A percentile compares a stretch with the other conserved stretches of the same genome.
Conservation (phyloP, 2,113 vertebrate species). For the Puffinus mauretanicus region DNA sequence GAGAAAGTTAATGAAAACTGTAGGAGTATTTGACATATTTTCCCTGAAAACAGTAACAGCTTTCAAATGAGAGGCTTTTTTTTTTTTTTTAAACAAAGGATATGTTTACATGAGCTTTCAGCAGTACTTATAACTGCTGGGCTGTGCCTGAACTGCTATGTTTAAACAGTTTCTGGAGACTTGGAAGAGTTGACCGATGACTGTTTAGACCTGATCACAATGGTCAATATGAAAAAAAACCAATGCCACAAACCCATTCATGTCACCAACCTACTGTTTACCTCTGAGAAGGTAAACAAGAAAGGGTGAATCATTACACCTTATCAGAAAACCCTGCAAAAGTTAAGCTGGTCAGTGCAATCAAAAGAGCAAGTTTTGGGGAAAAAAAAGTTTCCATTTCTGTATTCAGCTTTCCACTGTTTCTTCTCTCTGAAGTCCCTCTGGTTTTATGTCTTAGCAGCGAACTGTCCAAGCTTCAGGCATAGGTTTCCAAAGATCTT, state of each 20-base stretch:
- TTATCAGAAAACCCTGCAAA: not conserved
- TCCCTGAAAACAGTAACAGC: not conserved
- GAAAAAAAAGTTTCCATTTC: not conserved
- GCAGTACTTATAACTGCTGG: not conserved
- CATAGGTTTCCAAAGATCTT: not conserved
- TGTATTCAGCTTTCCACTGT: not conserved
- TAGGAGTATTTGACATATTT: not conserved
- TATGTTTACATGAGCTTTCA: not conserved
- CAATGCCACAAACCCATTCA: rapidly evolving
- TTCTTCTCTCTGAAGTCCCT: not conserved
- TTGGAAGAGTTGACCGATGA: not conserved
- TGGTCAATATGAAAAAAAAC: not conserved
- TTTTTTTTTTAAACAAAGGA: not conserved
- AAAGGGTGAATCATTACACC: not conserved
- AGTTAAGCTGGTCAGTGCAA: not conserved
- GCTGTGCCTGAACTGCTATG: not conserved
- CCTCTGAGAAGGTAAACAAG: not conserved
- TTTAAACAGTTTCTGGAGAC: not conserved
- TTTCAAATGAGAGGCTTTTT: not conserved
- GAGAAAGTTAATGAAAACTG: not conserved
- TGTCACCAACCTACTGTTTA: not conserved
- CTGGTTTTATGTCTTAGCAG: not conserved
- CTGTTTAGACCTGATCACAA: not conserved
- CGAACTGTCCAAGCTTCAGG: not conserved
- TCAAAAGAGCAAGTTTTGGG: not conserved